Evolutionary conservation across 2,113 vertebrate species (phyloP), one percentile per base, ranked within the genome.

Genomic region (Psammodynastes pulverulentus): DNA sequence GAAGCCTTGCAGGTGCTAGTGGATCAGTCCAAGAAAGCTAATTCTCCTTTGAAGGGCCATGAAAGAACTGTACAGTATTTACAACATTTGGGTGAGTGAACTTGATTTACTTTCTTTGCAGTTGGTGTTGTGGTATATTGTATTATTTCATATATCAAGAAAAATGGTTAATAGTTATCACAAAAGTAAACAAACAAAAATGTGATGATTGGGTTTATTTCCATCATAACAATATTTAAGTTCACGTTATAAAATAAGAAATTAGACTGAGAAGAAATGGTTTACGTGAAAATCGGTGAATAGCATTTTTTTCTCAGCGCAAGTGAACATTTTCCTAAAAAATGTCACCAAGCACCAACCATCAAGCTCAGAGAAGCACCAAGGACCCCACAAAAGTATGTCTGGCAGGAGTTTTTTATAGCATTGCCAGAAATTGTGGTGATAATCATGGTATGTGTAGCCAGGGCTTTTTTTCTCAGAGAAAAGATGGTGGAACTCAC

Each of bases 1-100:
- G 12, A 97, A 99, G 99, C 99, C 52, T 97, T 99, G 79, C 98
- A 99, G 98, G 99, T 99, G 39, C 97, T 99, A 62, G 97, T 99
- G 95, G 99, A 99, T 96, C 99, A 99, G 94, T 99, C 99, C 87
- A 99, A 99, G 92, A 99, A 99, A 97, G 99, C 99, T 56, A 99
- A 99, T 96, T 99, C 99, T 0, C 99, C 99, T 1, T 97, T 99
- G 95, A 99, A 99, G 96, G 99, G 99, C 91, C 99, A 99, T 1
- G 99, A 99, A 97, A 98, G 99, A 94, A 99, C 99, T 2, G 99
- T 99, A 91, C 99, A 99, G 84, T 99, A 99, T 95, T 98, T 99
- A 86, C 99, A 99, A 90, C 98, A 98, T 96, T 97, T 99, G 54
- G 99, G 99, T 99, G 89, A 98, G 98, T 72, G 5, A 72, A 86